Conservation (phyloP, 92 coral and sea anemone genomes). For the Isaurus tuberculatus region DNA sequence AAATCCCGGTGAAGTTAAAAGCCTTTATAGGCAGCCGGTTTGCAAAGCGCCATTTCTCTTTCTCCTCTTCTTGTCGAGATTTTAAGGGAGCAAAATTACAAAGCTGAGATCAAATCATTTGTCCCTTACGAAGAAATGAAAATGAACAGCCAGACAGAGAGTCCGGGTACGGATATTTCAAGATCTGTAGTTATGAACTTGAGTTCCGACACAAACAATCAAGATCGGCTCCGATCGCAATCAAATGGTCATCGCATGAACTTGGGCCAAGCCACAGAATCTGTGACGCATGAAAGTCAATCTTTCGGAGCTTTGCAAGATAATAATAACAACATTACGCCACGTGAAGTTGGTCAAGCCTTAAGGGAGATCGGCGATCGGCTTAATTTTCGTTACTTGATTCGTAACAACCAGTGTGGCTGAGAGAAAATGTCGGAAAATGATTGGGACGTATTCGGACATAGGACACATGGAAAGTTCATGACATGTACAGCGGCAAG, state of each 20-base stretch:
- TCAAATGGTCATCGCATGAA: slow-evolving; percentile 33
- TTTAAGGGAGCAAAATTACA: slow-evolving; percentile 4
- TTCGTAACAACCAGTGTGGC: slow-evolving; percentile 64
- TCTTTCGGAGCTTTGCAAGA: slow-evolving; percentile 59
- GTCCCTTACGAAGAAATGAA: slow-evolving; percentile 46
- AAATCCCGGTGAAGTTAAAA: background rate
- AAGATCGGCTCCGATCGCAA: slow-evolving; percentile 25
- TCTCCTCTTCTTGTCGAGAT: too few relatives aligned
- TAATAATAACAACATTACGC: slow-evolving; percentile 81
- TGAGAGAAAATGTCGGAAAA: background rate
- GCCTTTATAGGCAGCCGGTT: background rate
- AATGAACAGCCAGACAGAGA: slow-evolving; percentile 30
- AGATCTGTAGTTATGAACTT: slow-evolving; percentile 32
- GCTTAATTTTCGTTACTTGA: slow-evolving; percentile 62
- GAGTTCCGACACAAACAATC: slow-evolving; percentile 37
- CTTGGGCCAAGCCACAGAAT: slow-evolving; percentile 58
- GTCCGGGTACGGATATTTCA: slow-evolving; percentile 21
- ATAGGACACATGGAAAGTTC: background rate
- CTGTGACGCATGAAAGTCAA: slow-evolving; percentile 77
- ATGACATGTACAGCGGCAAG: slow-evolving; percentile 4
- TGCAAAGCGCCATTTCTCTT: slow-evolving; percentile 19
- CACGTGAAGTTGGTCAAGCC: slow-evolving; percentile 83
- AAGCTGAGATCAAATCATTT: slow-evolving; percentile 5
- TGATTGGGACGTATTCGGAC: background rate
- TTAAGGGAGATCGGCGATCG: slow-evolving; percentile 86